A percentile compares a stretch with the other conserved stretches of the same genome.
phyloP scores from a whole-genome alignment of 2,113 vertebrate species.

The Anser brachyrhynchus region DNA sequence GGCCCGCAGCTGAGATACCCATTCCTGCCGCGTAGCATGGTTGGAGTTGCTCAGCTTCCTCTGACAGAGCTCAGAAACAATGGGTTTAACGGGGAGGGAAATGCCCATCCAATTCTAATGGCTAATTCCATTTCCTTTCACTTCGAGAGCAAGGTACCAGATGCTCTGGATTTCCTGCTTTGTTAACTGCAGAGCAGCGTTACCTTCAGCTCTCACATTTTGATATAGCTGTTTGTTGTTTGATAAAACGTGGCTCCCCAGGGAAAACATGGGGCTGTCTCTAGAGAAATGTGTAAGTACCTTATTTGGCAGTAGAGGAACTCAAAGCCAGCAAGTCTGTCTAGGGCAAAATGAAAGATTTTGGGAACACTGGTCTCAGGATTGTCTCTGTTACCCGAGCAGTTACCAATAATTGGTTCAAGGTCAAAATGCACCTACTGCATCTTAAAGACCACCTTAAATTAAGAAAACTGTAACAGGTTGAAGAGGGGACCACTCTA shows the following conservation, averaged over 20 bases:
- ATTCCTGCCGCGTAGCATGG: accelerated
- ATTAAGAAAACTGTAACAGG: neutral
- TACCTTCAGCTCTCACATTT: neutral
- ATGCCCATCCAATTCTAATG: neutral
- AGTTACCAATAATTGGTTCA: neutral
- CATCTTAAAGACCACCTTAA: neutral
- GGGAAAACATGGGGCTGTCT: neutral
- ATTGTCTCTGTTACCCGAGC: neutral
- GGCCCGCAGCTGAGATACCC: neutral
- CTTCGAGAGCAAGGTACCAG: neutral
- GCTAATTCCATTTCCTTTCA: slow-evolving; percentile 9
- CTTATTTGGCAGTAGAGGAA: neutral
- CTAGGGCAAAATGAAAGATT: neutral
- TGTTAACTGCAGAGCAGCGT: neutral
- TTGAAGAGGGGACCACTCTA: neutral
- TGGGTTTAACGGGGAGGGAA: neutral
- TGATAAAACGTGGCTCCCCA: neutral
- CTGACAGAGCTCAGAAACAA: slow-evolving; percentile 21
- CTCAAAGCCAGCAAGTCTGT: neutral
- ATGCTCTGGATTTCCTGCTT: slow-evolving; percentile 42
- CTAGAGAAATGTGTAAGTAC: neutral
- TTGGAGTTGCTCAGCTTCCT: slow-evolving; percentile 25
- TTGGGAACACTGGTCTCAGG: neutral
- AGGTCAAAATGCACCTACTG: neutral
- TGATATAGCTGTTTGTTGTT: neutral